Evolutionary conservation across 2,113 vertebrate genomes (phyloP), one percentile per base, ranked within the genome.

Genomic region (Propithecus coquereli): DNA sequence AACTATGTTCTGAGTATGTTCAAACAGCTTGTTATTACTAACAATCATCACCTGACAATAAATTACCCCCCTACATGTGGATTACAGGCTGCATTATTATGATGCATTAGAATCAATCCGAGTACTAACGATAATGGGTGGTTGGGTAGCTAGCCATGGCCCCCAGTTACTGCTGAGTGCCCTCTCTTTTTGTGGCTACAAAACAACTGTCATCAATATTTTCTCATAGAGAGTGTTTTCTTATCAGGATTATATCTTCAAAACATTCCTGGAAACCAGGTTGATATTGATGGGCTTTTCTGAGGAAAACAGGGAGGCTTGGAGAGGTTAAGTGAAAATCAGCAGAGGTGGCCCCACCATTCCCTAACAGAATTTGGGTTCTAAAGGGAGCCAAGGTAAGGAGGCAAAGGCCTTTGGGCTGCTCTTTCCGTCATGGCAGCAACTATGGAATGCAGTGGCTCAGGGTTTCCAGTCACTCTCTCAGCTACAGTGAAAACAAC

Each of bases 171-270:
- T 68, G 74, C 77, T 94, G 85, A 95, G 90, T 95, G 82, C 88
- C 94, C 88, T 95, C 54, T 97, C 59, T 63, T 95, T 96, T 79
- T 90, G 91, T 96, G 93, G 88, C 85, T 90, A 95, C 80, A 92
- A 96, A 96, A 96, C 81, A 97, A 94, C 70, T 81, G 52, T 84
- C 84, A 96, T 94, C 90, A 97, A 95, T 96, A 98, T 94, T 97
- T 80, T 90, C 76, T 97, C 65, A 91, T 34, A 93, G 47, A 93
- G 79, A 90, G 66, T 83, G 92, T 95, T 94, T 95, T 68, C 86
- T 95, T 97, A 96, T 90, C 92, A 94, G 81, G 71, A 96, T 82
- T 90, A 79, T 66, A 34, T 88, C 94, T 87, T 97, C 82, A 95
- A 96, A 96, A 95, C 82, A 96, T 92, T 90, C 90, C 84, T 89